Evolutionary conservation across 2,888 invertebrate species (phyloP).

Genomic region (Reticulitermes lucifugus): DNA sequence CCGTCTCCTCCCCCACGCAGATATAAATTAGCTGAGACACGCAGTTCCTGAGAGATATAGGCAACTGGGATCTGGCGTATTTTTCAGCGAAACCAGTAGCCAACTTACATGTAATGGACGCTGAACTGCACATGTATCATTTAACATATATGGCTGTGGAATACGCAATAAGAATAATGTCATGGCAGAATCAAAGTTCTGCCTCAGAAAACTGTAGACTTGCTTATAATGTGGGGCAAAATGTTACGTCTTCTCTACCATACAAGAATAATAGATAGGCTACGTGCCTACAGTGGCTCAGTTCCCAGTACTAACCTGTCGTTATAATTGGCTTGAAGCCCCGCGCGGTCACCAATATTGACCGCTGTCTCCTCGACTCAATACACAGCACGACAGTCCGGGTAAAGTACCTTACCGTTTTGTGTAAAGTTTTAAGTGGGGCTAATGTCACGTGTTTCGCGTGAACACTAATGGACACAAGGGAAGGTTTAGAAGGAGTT

Average conservation of each 20-base stretch:
- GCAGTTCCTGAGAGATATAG: too few relatives aligned
- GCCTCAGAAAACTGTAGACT: not conserved
- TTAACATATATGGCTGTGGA: too few relatives aligned
- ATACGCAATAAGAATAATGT: too few relatives aligned
- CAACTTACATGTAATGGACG: too few relatives aligned
- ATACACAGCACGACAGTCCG: not conserved
- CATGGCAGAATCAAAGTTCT: too few relatives aligned
- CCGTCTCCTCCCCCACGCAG: too few relatives aligned
- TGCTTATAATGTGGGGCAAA: not conserved
- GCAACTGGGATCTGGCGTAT: too few relatives aligned
- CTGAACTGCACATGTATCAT: too few relatives aligned
- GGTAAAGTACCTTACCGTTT: not conserved
- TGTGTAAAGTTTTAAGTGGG: not conserved
- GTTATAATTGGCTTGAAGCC: not conserved
- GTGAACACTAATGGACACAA: too few relatives aligned
- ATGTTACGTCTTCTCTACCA: not conserved
- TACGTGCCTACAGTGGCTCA: not conserved
- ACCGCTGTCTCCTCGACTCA: not conserved
- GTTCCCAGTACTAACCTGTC: constrained; percentile 18
- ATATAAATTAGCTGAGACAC: too few relatives aligned
- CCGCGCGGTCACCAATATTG: not conserved
- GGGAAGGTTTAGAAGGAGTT: too few relatives aligned
- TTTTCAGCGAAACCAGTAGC: too few relatives aligned
- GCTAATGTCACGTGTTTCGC: not conserved
- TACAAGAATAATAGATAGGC: not conserved